Conservation (phyloP, 2,113 vertebrate genomes). For the Galeopterus variegatus region DNA sequence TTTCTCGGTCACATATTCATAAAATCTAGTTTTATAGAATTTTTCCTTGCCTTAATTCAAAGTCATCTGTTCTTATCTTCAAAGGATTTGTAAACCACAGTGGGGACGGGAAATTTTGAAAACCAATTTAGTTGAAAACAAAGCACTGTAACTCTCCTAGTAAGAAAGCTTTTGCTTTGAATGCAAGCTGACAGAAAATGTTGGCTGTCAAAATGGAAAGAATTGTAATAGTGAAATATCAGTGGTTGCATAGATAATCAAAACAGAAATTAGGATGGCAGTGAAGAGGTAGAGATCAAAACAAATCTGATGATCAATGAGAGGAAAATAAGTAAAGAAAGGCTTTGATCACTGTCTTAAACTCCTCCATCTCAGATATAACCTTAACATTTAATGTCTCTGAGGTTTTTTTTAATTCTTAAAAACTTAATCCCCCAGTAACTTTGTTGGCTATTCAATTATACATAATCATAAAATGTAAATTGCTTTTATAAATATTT, state of each 20-base stretch:
- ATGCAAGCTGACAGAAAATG: constrained; percentile 60
- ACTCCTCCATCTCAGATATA: not conserved
- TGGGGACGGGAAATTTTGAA: constrained; percentile 79
- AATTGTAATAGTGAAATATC: constrained; percentile 77
- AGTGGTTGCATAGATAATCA: constrained; percentile 1
- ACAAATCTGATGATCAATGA: constrained; percentile 20
- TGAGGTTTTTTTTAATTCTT: constrained; percentile 35
- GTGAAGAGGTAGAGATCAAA: constrained; percentile 57
- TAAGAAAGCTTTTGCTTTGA: constrained; percentile 72
- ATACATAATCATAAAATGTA: not conserved
- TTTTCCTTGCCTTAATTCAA: constrained; percentile 58
- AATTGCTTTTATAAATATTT: constrained; percentile 46
- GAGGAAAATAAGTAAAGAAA: constrained; percentile 67
- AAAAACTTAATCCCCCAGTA: not conserved
- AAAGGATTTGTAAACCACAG: constrained; percentile 66
- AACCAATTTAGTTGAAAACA: constrained; percentile 67
- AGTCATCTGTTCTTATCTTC: constrained; percentile 69
- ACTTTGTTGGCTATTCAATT: constrained; percentile 27
- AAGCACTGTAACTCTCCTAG: not conserved
- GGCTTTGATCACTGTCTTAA: not conserved
- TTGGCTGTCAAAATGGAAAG: constrained; percentile 71
- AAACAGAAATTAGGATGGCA: constrained; percentile 11
- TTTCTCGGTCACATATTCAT: not conserved
- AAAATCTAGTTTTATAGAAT: constrained; percentile 31
- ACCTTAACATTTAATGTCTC: not conserved